These are phyloP conservation scores for Caenorhabditis parvicauda DNA, from an alignment of 2,888 invertebrate species.

Conservation along the genomic window DNA sequence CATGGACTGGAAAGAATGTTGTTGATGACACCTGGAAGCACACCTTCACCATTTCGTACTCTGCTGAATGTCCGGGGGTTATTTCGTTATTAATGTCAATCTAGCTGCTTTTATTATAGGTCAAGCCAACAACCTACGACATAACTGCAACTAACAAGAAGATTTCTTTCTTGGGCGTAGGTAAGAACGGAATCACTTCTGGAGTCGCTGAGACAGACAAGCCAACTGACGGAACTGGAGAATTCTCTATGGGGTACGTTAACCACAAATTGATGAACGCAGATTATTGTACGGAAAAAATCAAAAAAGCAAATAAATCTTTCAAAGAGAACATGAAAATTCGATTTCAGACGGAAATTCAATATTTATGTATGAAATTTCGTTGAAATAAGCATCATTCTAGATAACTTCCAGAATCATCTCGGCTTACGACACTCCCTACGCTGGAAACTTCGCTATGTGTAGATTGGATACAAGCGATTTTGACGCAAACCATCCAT, in stretches of 20 bases:
- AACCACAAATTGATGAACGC: constrained; percentile 1
- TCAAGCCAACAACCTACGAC: neutral
- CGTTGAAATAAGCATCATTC: too few species aligned
- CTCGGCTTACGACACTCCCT: constrained; percentile 29
- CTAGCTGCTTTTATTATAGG: neutral
- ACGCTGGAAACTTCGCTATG: constrained; percentile 42
- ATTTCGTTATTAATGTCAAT: neutral
- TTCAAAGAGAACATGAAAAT: neutral
- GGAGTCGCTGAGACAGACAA: constrained; percentile 30
- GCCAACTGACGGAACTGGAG: constrained; percentile 52
- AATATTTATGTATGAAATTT: neutral
- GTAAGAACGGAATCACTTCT: constrained; percentile 23
- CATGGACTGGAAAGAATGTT: neutral
- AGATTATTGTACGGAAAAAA: too few species aligned
- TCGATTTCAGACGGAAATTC: too few species aligned
- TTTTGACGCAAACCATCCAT: constrained; percentile 21
- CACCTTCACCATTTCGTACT: constrained; percentile 8
- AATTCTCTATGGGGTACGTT: constrained; percentile 43
- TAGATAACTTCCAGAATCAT: constrained; percentile 37
- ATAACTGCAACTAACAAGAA: constrained; percentile 17
- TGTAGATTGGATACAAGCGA: constrained; percentile 34
- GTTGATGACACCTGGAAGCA: constrained; percentile 6
- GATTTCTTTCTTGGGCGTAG: constrained; percentile 28
- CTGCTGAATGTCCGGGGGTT: constrained; percentile 4
- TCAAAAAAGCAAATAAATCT: neutral